phyloP scores from a whole-genome alignment of 2,888 invertebrate species.

The Ennomos quercinarius region DNA sequence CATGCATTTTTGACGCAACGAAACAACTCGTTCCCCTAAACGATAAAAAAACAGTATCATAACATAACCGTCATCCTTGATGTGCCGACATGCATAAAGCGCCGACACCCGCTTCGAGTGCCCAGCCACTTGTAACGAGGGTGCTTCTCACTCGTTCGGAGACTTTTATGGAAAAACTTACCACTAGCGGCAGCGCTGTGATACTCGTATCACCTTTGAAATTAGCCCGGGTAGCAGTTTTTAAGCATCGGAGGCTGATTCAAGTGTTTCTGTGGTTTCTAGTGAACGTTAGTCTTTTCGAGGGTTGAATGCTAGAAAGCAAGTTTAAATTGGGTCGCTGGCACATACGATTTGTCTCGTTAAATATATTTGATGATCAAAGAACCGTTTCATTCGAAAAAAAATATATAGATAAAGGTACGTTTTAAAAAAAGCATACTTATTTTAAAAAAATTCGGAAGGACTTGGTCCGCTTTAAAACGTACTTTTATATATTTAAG shows the following conservation, averaged over 20 bases:
- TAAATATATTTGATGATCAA: too few relatives aligned
- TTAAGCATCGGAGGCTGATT: constrained; percentile 17
- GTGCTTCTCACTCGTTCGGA: constrained; percentile 27
- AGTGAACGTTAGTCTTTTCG: constrained; percentile 26
- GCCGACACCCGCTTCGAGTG: constrained; percentile 37
- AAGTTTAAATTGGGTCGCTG: constrained; percentile 1
- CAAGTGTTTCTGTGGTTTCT: constrained; percentile 7
- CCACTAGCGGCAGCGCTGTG: constrained; percentile 26
- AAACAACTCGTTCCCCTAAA: constrained; percentile 5
- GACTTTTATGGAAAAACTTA: constrained; percentile 36
- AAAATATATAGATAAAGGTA: too few relatives aligned
- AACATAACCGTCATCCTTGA: constrained; percentile 25
- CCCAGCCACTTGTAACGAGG: constrained; percentile 30
- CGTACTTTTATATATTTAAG: too few relatives aligned
- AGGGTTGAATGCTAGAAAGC: constrained; percentile 3
- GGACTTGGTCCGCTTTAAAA: too few relatives aligned
- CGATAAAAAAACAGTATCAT: constrained; percentile 21
- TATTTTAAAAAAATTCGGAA: too few relatives aligned
- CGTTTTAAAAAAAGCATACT: too few relatives aligned
- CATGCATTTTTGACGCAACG: constrained; percentile 7
- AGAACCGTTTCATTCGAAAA: too few relatives aligned
- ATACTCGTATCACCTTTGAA: constrained; percentile 30
- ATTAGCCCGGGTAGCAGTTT: constrained; percentile 27
- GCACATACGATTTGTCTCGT: too few relatives aligned
- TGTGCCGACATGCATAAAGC: constrained; percentile 35